Percentiles rank a stretch among this genome's conserved stretches.
These are phyloP conservation scores for Cydia amplana DNA, from an alignment of 1,140 invertebrate species.

Conservation along the genomic window DNA sequence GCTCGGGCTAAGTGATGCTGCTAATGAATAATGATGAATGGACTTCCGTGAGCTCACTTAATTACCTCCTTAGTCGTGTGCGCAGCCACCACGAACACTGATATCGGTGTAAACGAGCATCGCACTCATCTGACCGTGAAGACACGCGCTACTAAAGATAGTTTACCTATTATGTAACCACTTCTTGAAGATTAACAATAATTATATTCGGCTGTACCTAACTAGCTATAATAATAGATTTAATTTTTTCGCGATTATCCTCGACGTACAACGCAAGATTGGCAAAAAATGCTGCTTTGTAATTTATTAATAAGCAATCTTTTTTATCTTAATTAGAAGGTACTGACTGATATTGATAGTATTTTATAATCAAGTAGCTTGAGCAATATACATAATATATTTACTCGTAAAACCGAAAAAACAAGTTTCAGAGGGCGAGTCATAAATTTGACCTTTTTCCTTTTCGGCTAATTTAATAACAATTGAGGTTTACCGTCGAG, in stretches of 20 bases:
- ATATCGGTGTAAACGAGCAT: conserved; percentile 36
- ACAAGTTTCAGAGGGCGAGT: not conserved
- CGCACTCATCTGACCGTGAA: conserved; percentile 55
- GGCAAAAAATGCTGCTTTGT: not conserved
- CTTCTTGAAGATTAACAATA: conserved; percentile 36
- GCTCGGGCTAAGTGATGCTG: conserved; percentile 51
- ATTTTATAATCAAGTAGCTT: not conserved
- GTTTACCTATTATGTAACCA: conserved; percentile 51
- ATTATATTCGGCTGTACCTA: not conserved
- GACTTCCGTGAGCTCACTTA: conserved; percentile 60
- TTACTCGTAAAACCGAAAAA: not conserved
- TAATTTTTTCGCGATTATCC: not conserved
- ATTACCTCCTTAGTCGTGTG: conserved; percentile 44
- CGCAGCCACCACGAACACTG: not conserved
- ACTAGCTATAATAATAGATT: not conserved
- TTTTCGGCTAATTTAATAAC: not conserved
- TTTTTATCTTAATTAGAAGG: not conserved
- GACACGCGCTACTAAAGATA: conserved; percentile 50
- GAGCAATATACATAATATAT: too few relatives aligned
- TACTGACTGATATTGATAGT: not conserved
- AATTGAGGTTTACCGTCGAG: conserved; percentile 4
- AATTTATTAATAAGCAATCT: not conserved
- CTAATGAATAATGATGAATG: conserved; percentile 67
- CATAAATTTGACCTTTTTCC: not conserved
- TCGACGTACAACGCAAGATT: not conserved